Conservation (phyloP, 2,888 invertebrate species). For the Leptopterna dolabrata region DNA sequence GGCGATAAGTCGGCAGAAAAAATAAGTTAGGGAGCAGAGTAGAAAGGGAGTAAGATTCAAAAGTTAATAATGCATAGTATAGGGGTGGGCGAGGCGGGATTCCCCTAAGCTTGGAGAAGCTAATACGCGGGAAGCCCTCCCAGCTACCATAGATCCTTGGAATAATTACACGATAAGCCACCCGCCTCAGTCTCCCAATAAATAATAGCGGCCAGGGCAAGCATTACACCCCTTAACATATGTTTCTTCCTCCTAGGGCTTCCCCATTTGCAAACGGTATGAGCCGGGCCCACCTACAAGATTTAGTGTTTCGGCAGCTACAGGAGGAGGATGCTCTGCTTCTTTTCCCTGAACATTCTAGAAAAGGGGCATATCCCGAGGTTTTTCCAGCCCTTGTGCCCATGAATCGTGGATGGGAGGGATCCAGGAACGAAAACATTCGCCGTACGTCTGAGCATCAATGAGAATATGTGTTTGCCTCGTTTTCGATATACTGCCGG, state of each 20-base stretch:
- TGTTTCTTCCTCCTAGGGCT: not conserved
- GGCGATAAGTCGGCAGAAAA: constrained; percentile 52
- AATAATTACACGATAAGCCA: constrained; percentile 62
- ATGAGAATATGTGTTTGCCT: constrained; percentile 8
- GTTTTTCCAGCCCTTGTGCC: not conserved
- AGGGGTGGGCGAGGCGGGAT: constrained; percentile 21
- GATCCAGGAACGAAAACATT: not conserved
- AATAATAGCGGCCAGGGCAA: constrained; percentile 41
- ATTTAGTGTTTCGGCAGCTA: not conserved
- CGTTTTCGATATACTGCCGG: not conserved
- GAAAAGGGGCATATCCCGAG: not conserved
- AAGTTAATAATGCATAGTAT: constrained; percentile 61
- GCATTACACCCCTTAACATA: constrained; percentile 22
- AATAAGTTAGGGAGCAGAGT: constrained; percentile 43
- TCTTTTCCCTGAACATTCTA: not conserved
- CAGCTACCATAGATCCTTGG: constrained; percentile 61
- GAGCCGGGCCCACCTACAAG: not conserved
- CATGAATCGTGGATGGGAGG: not conserved
- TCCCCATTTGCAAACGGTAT: constrained; percentile 5
- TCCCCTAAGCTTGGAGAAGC: constrained; percentile 58
- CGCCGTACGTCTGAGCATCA: not conserved
- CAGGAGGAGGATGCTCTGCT: not conserved
- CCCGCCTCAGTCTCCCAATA: constrained; percentile 41
- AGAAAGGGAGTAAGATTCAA: constrained; percentile 55
- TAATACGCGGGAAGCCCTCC: constrained; percentile 59